phyloP scores from a whole-genome alignment of 2,113 vertebrate genomes.

The cat (Felis catus) region DNA sequence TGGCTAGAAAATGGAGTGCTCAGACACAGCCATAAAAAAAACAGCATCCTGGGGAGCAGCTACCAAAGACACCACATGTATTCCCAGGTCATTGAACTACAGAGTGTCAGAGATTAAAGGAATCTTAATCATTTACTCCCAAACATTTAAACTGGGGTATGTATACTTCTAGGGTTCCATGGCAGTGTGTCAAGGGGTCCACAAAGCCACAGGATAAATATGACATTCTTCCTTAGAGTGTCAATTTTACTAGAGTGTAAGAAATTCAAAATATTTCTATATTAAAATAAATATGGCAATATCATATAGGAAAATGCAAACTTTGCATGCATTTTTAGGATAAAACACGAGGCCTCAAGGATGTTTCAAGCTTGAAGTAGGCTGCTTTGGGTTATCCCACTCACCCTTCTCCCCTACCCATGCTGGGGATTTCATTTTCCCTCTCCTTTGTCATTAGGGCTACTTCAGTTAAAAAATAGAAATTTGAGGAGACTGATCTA shows the following conservation, averaged over 20 bases:
- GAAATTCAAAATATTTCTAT: conserved; percentile 39
- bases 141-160: conserved; percentile 24
- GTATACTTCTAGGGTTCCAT: neutral
- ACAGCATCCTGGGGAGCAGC: neutral
- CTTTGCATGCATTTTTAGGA: neutral
- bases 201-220: neutral
- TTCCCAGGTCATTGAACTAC: conserved; percentile 8
- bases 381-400: neutral
- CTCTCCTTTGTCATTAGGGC: neutral
- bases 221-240: neutral
- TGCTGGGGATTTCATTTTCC: neutral
- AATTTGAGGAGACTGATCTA: neutral
- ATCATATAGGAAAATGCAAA: neutral
- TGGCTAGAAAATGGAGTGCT: conserved; percentile 30
- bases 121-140: conserved; percentile 33
- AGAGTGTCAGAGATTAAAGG: conserved; percentile 15
- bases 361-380: neutral
- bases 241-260: conserved; percentile 30
- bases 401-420: neutral
- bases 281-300: conserved; percentile 45
- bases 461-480: conserved; percentile 15
- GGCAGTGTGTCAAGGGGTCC: neutral
- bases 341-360: conserved; percentile 22
- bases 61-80: conserved; percentile 21
- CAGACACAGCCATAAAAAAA: neutral